These are phyloP conservation scores for Paralvinella palmiformis DNA, from an alignment of 1,140 invertebrate species.

Conservation along the genomic window DNA sequence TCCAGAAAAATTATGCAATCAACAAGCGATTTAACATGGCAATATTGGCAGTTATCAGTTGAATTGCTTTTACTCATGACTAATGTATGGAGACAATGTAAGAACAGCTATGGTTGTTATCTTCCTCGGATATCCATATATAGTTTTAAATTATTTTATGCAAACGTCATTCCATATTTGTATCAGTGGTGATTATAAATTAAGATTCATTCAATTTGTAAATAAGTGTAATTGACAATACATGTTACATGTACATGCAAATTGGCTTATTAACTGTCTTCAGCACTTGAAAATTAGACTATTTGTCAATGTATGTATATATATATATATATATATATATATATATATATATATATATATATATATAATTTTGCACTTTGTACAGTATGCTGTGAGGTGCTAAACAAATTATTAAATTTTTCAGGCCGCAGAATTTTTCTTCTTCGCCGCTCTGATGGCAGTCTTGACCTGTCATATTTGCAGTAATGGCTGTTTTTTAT, in stretches of 20 bases:
- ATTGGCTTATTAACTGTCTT: neutral
- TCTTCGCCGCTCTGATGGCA: slow-evolving; percentile 81
- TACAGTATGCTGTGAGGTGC: neutral
- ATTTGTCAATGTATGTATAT: neutral
- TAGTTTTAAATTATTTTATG: too few relatives aligned
- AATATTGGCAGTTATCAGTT: too few relatives aligned
- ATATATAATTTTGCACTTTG: neutral
- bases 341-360: neutral
- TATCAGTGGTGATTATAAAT: too few relatives aligned
- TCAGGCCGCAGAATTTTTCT: slow-evolving; percentile 77
- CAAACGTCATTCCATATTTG: too few relatives aligned
- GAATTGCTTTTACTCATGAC: too few relatives aligned
- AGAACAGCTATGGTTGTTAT: too few relatives aligned
- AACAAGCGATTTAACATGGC: too few relatives aligned
- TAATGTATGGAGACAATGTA: too few relatives aligned
- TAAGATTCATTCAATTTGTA: too few relatives aligned
- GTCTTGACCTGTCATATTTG: slow-evolving; percentile 75
- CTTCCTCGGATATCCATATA: too few relatives aligned
- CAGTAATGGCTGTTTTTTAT: slow-evolving; percentile 61
- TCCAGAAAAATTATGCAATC: neutral
- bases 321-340: neutral
- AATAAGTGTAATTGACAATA: neutral
- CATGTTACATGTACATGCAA: neutral
- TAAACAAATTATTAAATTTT: slow-evolving; percentile 32
- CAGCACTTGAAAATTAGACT: neutral